Conservation (phyloP, 2,113 vertebrate species). For the Ramphastos sulfuratus region DNA sequence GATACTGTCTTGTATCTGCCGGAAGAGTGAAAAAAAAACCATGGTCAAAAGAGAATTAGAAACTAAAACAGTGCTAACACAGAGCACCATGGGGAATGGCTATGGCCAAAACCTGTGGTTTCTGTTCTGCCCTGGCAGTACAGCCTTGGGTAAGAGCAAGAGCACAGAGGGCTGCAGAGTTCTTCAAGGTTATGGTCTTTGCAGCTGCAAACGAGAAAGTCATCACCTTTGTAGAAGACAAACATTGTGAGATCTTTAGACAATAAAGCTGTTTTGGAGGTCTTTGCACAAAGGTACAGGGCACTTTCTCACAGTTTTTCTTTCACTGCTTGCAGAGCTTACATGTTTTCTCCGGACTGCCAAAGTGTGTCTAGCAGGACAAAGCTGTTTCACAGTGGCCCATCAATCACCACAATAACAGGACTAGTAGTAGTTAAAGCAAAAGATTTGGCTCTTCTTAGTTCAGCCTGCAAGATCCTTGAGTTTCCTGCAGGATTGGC, state of each 20-base stretch:
- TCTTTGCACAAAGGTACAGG: slow-evolving; percentile 52
- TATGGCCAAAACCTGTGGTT: background rate
- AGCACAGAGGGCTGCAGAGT: background rate
- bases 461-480: slow-evolving; percentile 18
- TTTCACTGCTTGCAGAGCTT: slow-evolving; percentile 60
- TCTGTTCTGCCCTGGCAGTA: background rate
- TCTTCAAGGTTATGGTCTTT: background rate
- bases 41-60: background rate
- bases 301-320: slow-evolving; percentile 58
- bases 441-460: background rate
- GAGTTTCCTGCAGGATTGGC: slow-evolving; percentile 34
- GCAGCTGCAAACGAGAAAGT: background rate
- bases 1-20: slow-evolving; percentile 97
- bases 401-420: slow-evolving; percentile 63
- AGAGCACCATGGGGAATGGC: background rate
- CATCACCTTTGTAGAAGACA: background rate
- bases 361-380: slow-evolving; percentile 61
- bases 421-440: slow-evolving; percentile 56
- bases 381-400: slow-evolving; percentile 63
- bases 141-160: background rate
- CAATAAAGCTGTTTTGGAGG: slow-evolving; percentile 39
- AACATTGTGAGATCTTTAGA: background rate
- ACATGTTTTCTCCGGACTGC: slow-evolving; percentile 63
- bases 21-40: slow-evolving; percentile 13
- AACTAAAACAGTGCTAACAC: background rate